A percentile compares a stretch with the other conserved stretches of the same genome.
Conservation (phyloP, 2,888 invertebrate species). For the Eumerus sabulonum region DNA sequence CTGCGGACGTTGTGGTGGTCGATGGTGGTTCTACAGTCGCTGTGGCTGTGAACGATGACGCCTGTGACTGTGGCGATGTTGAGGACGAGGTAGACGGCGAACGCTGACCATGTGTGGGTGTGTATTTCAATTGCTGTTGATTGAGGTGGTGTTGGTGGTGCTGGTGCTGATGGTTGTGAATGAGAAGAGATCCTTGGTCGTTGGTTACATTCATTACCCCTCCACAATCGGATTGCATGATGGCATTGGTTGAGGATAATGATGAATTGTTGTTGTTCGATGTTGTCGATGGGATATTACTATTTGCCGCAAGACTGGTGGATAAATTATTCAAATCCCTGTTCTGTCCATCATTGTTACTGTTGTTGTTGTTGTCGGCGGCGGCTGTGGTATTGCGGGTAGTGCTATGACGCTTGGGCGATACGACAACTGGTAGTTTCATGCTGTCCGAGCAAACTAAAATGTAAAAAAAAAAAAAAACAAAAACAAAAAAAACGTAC, state of each 20-base stretch:
- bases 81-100: constrained; percentile 72
- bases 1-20: constrained; percentile 60
- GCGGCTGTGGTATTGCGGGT: constrained; percentile 15
- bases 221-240: constrained; percentile 32
- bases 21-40: constrained; percentile 48
- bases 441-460: constrained; percentile 52
- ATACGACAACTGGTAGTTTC: constrained; percentile 57
- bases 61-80: constrained; percentile 69
- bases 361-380: constrained; percentile 12
- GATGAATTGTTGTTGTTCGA: constrained; percentile 22
- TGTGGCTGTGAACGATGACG: constrained; percentile 29
- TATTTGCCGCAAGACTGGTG: neutral
- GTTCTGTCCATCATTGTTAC: constrained; percentile 7
- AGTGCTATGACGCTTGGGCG: constrained; percentile 47
- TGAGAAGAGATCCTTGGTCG: constrained; percentile 52
- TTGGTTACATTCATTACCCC: constrained; percentile 38
- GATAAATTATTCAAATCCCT: constrained; percentile 25
- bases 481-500: constrained; percentile 15
- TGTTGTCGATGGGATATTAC: neutral
- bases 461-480: constrained; percentile 50
- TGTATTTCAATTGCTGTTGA: constrained; percentile 36
- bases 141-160: constrained; percentile 28
- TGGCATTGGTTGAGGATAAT: constrained; percentile 46
- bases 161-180: constrained; percentile 29
- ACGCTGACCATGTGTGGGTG: constrained; percentile 67